A percentile compares a stretch with the other conserved stretches of the same genome.
Conservation (phyloP, 1,140 invertebrate genomes). For the Mactra quadrangularis region DNA sequence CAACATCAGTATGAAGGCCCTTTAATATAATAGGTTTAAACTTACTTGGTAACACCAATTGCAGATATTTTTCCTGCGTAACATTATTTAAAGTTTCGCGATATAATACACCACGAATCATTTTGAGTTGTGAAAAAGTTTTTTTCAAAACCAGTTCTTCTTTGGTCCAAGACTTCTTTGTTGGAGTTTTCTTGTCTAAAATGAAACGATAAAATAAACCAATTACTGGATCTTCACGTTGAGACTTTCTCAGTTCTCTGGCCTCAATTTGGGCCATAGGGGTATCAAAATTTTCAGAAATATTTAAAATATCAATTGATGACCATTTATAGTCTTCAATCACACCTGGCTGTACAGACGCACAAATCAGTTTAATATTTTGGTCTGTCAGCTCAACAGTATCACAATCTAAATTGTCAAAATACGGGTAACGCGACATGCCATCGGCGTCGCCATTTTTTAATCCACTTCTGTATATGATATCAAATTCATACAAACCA, state of each 20-base stretch:
- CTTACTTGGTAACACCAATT: background rate
- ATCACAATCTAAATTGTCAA: background rate
- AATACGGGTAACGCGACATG: background rate
- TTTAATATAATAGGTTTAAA: too few relatives aligned
- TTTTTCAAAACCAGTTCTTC: background rate
- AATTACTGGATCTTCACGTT: too few relatives aligned
- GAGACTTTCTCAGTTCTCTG: too few relatives aligned
- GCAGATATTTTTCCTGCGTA: too few relatives aligned
- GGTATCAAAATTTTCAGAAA: too few relatives aligned
- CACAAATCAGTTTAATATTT: too few relatives aligned
- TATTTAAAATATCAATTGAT: too few relatives aligned
- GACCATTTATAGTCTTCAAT: background rate
- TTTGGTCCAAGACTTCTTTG: background rate
- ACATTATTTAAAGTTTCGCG: background rate
- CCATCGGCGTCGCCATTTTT: conserved; percentile 3
- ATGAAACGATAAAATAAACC: too few relatives aligned
- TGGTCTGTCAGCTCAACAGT: too few relatives aligned
- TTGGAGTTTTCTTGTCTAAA: too few relatives aligned
- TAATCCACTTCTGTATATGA: background rate
- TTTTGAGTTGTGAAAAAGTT: background rate
- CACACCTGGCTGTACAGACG: background rate
- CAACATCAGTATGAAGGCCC: too few relatives aligned
- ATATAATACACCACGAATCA: background rate
- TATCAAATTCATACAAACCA: conserved; percentile 4
- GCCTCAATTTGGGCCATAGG: too few relatives aligned